Percentiles rank a stretch among this genome's conserved stretches.
phyloP scores from a whole-genome alignment of 2,888 invertebrate species.

The Drosophila formosana region DNA sequence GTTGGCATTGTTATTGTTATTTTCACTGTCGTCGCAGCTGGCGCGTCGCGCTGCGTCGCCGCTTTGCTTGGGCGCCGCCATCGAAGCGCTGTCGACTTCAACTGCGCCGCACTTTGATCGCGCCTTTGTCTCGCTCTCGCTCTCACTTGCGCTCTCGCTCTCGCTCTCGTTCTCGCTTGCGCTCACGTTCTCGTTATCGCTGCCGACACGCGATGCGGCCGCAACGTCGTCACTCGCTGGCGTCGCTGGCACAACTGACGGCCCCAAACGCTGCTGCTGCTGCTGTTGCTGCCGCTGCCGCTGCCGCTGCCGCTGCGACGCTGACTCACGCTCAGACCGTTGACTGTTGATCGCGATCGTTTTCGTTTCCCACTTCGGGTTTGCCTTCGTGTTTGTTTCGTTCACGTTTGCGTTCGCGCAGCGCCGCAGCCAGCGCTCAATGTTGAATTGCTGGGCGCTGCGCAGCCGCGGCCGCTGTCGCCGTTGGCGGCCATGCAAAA shows the following conservation, averaged over 20 bases:
- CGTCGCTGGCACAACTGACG: slow-evolving; percentile 62
- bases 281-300: slow-evolving; percentile 14
- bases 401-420: slow-evolving; percentile 23
- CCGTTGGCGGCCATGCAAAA: slow-evolving; percentile 41
- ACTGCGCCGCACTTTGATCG: slow-evolving; percentile 34
- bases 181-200: slow-evolving; percentile 28
- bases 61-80: slow-evolving; percentile 58
- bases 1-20: slow-evolving; percentile 9
- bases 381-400: background rate
- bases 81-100: slow-evolving; percentile 41
- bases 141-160: slow-evolving; percentile 15
- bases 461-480: slow-evolving; percentile 48
- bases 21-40: slow-evolving; percentile 54
- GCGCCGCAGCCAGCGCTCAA: slow-evolving; percentile 48
- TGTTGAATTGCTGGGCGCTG: slow-evolving; percentile 22
- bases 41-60: slow-evolving; percentile 43
- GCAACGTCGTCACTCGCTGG: slow-evolving; percentile 67
- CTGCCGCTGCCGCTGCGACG: slow-evolving; percentile 16
- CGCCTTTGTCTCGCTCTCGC: slow-evolving; percentile 26
- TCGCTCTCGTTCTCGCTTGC: slow-evolving; percentile 20
- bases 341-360: background rate
- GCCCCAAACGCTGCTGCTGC: slow-evolving; percentile 35
- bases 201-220: slow-evolving; percentile 44
- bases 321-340: slow-evolving; percentile 32
- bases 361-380: background rate